Percentiles rank a stretch among this genome's conserved stretches.
phyloP scores from a whole-genome alignment of 2,113 vertebrate species.

The Stictonetta naevosa region DNA sequence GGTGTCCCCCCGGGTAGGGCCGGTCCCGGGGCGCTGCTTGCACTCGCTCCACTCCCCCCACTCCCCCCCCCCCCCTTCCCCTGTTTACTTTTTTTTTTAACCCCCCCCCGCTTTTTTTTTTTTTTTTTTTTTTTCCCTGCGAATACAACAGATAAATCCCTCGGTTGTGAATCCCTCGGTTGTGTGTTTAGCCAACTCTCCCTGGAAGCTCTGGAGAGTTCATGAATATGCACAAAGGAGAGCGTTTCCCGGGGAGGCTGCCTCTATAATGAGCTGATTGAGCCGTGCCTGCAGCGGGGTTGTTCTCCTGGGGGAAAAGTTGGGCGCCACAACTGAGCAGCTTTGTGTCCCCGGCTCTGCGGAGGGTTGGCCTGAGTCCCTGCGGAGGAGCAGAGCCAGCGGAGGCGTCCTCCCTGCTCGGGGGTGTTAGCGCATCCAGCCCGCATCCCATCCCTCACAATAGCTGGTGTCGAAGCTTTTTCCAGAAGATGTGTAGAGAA shows the following conservation, averaged over 20 bases:
- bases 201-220: slow-evolving; percentile 35
- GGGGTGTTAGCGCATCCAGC: not conserved
- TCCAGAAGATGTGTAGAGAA: not conserved
- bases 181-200: slow-evolving; percentile 38
- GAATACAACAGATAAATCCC: not conserved
- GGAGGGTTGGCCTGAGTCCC: not conserved
- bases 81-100: not conserved
- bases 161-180: not conserved
- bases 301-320: slow-evolving; percentile 53
- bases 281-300: slow-evolving; percentile 20
- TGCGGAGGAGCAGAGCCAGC: not conserved
- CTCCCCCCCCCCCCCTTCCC: not conserved
- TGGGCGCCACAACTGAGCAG: slow-evolving; percentile 28
- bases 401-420: not conserved
- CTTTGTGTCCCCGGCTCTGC: not conserved
- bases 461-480: not conserved
- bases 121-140: not conserved
- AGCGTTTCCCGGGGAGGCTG: not conserved
- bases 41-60: not conserved
- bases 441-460: not conserved
- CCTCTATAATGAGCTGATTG: not conserved
- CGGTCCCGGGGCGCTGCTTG: not conserved
- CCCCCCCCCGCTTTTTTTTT: not conserved
- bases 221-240: slow-evolving; percentile 38
- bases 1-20: too few species aligned